Base-by-base conservation (phyloP, 1,140 invertebrate species). In the Bombus pascuorum region DNA sequence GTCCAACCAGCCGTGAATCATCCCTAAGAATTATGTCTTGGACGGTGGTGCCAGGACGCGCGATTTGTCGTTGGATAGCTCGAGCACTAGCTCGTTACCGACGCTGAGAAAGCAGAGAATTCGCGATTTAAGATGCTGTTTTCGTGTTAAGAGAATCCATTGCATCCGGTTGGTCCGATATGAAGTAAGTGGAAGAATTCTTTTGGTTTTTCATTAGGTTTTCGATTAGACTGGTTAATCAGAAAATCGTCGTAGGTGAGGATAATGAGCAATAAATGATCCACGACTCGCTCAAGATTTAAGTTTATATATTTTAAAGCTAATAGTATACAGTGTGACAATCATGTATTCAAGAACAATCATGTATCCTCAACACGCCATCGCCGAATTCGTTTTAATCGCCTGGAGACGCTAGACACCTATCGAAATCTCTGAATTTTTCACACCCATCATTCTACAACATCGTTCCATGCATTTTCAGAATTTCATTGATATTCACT, bases 21-120 rank as follows among this genome's bases (percentile, higher is more conserved):
- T 92, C 86, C 89, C 72, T 70, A 86, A 91, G 91, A 91, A 91
- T 91, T 91, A 91, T 91, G 65, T 91, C 89, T 90, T 90, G 70
- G 83, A 86, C 71, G 72, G 12, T 44, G 59, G 34, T 86, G 81
- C 72, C 76, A 86, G 80, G 76, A 89, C 85, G 34, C 59, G 72
- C 85, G 87, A 89, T 89, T 86, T 89, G 79, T 89, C 73, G 39
- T 22, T 42, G 75, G 13, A 2, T 37, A 28, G 18, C 62, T 57
- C 0, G 34, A 32, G 34, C 42, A n/a, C 42, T 2, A n/a, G 28
- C 42, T 44, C 39, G 71, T 71, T 71, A n/a, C 70, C 15, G n/a
- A 15, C 42, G 28, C 71, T 3, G 6, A 32, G 9, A 28, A 72
- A 71, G 22, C 39, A 10, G 70, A 42, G 4, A n/a, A n/a, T 44